These are phyloP conservation scores for Pleuronectes platessa DNA, from an alignment of 2,113 vertebrate genomes.

Conservation along the genomic window DNA sequence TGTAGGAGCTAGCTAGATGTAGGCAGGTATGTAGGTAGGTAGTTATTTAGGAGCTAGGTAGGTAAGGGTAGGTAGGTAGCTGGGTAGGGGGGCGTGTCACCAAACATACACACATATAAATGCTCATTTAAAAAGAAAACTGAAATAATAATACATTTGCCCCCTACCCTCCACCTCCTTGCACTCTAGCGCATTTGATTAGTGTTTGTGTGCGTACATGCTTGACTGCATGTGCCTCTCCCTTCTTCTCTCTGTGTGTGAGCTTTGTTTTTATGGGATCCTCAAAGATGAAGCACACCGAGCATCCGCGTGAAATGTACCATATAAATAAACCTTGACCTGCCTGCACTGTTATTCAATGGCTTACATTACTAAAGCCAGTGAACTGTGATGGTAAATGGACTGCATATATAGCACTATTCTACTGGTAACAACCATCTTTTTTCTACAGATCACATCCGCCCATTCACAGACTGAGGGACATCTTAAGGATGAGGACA, in stretches of 20 bases:
- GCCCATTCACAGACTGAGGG: background rate
- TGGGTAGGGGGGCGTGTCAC: background rate
- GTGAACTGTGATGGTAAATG: conserved; percentile 30
- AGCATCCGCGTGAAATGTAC: conserved; percentile 41
- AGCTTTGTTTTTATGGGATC: conserved; percentile 28
- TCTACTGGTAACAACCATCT: background rate
- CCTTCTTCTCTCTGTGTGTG: background rate
- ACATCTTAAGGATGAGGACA: background rate
- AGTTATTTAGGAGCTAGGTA: too few relatives aligned
- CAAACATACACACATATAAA: conserved; percentile 14
- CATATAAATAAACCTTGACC: conserved; percentile 46
- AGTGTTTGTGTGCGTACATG: conserved; percentile 16
- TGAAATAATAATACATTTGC: conserved; percentile 19
- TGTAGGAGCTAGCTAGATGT: too few relatives aligned
- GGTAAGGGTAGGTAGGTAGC: background rate
- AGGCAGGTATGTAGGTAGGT: too few relatives aligned
- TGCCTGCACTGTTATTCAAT: conserved; percentile 21
- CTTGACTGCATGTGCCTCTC: conserved; percentile 12
- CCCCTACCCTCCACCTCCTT: conserved; percentile 11
- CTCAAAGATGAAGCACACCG: conserved; percentile 29
- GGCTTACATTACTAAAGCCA: conserved; percentile 26
- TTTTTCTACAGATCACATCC: background rate
- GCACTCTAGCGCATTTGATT: conserved; percentile 20
- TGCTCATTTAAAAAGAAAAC: conserved; percentile 30
- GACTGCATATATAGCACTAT: background rate